Evolutionary conservation across 1,140 invertebrate species (phyloP), one percentile per base, ranked within the genome.

Genomic region (Drosophila fuyamai): DNA sequence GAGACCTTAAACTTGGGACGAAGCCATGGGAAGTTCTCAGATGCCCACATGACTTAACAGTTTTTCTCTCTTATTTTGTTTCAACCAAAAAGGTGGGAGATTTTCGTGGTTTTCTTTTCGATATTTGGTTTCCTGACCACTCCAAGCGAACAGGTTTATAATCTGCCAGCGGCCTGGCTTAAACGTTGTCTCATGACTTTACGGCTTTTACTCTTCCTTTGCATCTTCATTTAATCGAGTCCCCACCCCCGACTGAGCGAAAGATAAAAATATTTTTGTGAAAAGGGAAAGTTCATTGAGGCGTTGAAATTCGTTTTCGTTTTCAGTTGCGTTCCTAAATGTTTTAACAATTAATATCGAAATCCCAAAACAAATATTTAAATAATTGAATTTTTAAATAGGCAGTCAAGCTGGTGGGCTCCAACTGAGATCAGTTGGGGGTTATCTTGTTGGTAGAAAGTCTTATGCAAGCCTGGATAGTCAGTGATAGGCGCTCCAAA

Each of bases 241-340:
- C 61, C 60, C 66, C 56, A 51, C 51, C 67, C 35, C 32, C 63
- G n/a, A 16, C 23, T 16, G 23, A n/a, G 58, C 41, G 27, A 23
- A 27, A 57, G 68, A 71, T 72, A 60, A 56, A 79, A 63, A 67
- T 78, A 63, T 65, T 53, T 76, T 62, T 50, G 58, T 65, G 54
- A 86, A 85, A 88, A 88, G 83, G 83, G 83, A 88, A 88, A 88
- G 83, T 88, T 80, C 84, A 88, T 83, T 86, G 79, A 86, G 70
- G 79, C 59, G 66, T 77, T 77, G 63, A 78, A 71, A 71, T 71
- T 66, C 51, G 72, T 75, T 76, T 76, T 77, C 50, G 55, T 57
- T 59, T 58, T 48, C 67, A 76, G 59, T 80, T 73, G 76, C 29
- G 43, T 27, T 44, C 63, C n/a, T 40, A 70, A 38, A 83, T 71